These are phyloP conservation scores for Pseudanteris insignis DNA, from an alignment of 2,888 invertebrate species.

Conservation along the genomic window DNA sequence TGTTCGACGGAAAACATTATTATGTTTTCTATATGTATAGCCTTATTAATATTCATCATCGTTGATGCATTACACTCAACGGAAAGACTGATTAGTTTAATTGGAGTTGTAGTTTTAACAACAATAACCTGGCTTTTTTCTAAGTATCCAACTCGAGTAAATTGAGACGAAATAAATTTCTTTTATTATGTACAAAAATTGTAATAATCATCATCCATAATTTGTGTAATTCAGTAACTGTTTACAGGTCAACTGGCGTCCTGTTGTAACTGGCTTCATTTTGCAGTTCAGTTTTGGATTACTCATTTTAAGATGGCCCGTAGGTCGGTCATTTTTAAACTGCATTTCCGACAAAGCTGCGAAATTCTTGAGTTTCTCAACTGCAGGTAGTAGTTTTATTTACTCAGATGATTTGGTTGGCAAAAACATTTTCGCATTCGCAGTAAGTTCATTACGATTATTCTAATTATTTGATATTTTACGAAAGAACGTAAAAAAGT, in stretches of 20 bases:
- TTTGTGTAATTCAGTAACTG: no score
- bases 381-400: constrained; percentile 84
- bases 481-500: no score
- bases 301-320: constrained; percentile 84
- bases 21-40: no score
- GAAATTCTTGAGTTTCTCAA: constrained; percentile 81
- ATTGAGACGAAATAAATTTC: constrained; percentile 47
- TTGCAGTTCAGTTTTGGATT: constrained; percentile 88
- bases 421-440: constrained; percentile 82
- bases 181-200: no score
- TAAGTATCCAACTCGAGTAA: constrained; percentile 70
- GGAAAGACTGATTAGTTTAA: constrained; percentile 74
- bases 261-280: constrained; percentile 80
- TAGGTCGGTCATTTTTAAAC: constrained; percentile 77
- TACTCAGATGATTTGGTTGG: constrained; percentile 78
- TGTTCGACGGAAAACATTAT: no score
- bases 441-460: constrained; percentile 74
- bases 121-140: constrained; percentile 74
- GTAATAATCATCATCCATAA: no score
- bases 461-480: no score
- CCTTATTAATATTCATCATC: constrained; percentile 70
- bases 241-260: constrained; percentile 77
- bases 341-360: constrained; percentile 78
- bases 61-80: constrained; percentile 71
- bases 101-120: constrained; percentile 75